Base-by-base conservation (phyloP, 2,888 invertebrate genomes). In the Scaptomyza tumidula region DNA sequence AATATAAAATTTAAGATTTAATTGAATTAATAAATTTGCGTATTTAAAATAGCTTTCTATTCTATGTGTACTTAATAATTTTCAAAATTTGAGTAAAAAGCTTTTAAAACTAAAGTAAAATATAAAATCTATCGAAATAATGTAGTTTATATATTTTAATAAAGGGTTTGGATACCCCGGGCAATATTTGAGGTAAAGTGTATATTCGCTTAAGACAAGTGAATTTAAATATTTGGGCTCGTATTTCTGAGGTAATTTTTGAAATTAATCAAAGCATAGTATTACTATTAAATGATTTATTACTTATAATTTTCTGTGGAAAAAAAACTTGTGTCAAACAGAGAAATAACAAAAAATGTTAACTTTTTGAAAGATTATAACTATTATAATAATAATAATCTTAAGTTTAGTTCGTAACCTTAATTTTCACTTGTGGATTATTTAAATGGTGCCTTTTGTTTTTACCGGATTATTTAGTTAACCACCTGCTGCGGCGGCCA, bases 401-500 rank as follows among this genome's bases (percentile, higher is more conserved):
- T 24, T 45, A 9, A 19, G 27, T 14, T 27, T 13, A 13, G 19
- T 6, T 53, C 27, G 31, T 29, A 16, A 48, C 6, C 6, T 39
- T n/a, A 3, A 13, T 11, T 65, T 55, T 55, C 39, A 39, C 52
- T 54, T 61, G 60, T 62, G 59, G 43, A 67, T 68, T 58, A 60
- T 49, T 68, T 63, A 44, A 56, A 24, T 14, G 29, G 9, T 7
- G n/a, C 14, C 37, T n/a, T 29, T 48, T 58, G 33, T n/a, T 29
- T 48, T 58, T 39, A 61, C 59, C 35, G 39, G 39, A 46, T 43
- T 44, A 56, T 39, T 62, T 74, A 83, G 71, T 83, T 83, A 31
- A 71, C 83, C 75, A 83, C 66, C 71, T 85, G 87, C 78, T 87
- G 85, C 24, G 77, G 67, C 35, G 78, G 76, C 76, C 84, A 89